Percentiles rank a stretch among this genome's conserved stretches.
Conservation (phyloP, 2,797 vertebrate genomes). For the Thunnus albacares region DNA sequence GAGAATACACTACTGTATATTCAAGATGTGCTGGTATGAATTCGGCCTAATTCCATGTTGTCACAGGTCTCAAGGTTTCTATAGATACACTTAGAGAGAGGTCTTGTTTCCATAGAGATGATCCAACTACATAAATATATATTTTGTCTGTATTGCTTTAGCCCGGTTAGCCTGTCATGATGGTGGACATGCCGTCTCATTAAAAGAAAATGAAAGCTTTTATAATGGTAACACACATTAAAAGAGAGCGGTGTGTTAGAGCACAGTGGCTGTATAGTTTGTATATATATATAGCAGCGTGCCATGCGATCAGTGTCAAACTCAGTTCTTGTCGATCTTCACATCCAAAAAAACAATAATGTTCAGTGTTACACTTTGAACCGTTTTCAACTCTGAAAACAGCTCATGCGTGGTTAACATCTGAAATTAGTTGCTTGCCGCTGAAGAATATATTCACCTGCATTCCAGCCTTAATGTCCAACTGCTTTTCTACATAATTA, state of each 20-base stretch:
- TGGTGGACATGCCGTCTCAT: constrained; percentile 8
- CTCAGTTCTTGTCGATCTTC: constrained; percentile 23
- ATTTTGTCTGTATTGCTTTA: constrained; percentile 15
- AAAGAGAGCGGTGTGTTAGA: not conserved
- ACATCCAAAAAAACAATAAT: constrained; percentile 6
- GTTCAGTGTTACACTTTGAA: constrained; percentile 39
- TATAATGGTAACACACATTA: constrained; percentile 2
- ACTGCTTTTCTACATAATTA: constrained; percentile 68
- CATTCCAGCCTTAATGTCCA: constrained; percentile 72
- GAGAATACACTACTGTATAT: constrained; percentile 62
- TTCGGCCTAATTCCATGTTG: constrained; percentile 27
- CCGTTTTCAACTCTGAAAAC: constrained; percentile 65
- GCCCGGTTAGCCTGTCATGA: not conserved
- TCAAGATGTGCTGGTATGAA: constrained; percentile 21
- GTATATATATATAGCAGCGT: constrained; percentile 35
- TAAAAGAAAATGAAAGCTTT: constrained; percentile 23
- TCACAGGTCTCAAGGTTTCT: constrained; percentile 26
- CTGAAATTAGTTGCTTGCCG: constrained; percentile 76
- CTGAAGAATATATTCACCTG: constrained; percentile 68
- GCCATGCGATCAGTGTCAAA: constrained; percentile 30
- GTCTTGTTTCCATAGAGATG: constrained; percentile 28
- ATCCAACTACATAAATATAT: constrained; percentile 28
- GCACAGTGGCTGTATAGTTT: constrained; percentile 13
- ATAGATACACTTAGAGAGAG: not conserved
- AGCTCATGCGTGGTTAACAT: constrained; percentile 67